Percentiles rank a stretch among this genome's conserved stretches.
phyloP scores from a whole-genome alignment of 2,888 invertebrate genomes.

The Drosophila eohydei region DNA sequence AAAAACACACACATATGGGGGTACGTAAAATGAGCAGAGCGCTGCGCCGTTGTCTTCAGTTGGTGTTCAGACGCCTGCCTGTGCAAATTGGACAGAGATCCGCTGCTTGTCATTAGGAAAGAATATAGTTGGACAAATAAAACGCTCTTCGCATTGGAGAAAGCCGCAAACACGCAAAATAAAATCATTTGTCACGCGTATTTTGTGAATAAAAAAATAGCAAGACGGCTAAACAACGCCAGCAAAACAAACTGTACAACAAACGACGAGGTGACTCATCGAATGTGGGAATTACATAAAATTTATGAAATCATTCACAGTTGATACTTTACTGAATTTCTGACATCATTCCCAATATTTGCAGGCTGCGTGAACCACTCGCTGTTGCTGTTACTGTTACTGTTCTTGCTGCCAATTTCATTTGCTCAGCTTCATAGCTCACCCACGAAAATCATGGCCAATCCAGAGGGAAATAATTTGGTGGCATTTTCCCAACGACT shows the following conservation, averaged over 20 bases:
- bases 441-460: constrained; percentile 46
- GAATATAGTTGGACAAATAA: constrained; percentile 7
- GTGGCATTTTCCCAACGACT: constrained; percentile 1
- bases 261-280: constrained; percentile 70
- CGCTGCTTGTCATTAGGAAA: background rate
- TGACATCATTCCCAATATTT: constrained; percentile 12
- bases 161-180: constrained; percentile 17
- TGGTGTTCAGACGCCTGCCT: constrained; percentile 29
- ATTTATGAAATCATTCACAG: constrained; percentile 50
- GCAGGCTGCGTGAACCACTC: constrained; percentile 41
- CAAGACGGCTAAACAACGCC: constrained; percentile 63
- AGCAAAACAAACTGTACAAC: constrained; percentile 24
- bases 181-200: constrained; percentile 4
- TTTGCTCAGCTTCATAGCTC: constrained; percentile 24
- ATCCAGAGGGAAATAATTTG: constrained; percentile 26
- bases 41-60: constrained; percentile 43
- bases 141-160: constrained; percentile 10
- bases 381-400: constrained; percentile 35
- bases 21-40: constrained; percentile 25
- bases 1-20: background rate
- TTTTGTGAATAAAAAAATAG: constrained; percentile 16
- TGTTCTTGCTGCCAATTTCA: constrained; percentile 47
- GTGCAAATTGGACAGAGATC: background rate
- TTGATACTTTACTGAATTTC: constrained; percentile 3
- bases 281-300: constrained; percentile 66